Base-by-base conservation (phyloP, 2,113 vertebrate species). In the Oxyruncus cristatus region DNA sequence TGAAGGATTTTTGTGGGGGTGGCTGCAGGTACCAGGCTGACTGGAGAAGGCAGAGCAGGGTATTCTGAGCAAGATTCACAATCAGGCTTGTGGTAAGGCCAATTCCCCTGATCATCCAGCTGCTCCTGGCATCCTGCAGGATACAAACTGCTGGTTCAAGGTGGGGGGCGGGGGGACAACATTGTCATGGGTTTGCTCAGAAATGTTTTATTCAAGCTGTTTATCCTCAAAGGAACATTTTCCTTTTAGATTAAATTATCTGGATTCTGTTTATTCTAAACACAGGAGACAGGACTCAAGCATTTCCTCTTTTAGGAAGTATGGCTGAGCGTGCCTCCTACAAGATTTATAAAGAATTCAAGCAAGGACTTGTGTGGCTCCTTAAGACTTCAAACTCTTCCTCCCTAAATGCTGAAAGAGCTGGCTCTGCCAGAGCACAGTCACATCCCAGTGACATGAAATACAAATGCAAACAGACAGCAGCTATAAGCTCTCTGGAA, bases 181-280 rank as follows among this genome's bases (percentile, higher is more conserved):
- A 47, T 8, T 41, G 22, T 66, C 22, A 2, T 27, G 85, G 18
- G 4, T 47, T 77, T 53, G 79, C 86, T 91, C 85, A 81, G 78
- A 59, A 83, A 96, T 97, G 92, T 94, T 97, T 96, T 94, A 96
- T 96, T 98, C 79, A 97, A 88, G 76, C 76, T 81, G 95, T 95
- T 95, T 90, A 97, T 93, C 91, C 88, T 96, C 95, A 97, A 94
- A 92, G 92, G 74, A 95, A 79, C 30, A 9, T 94, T 93, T 73
- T 93, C 91, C 27, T 95, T 44, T 92, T 84, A 83, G 93, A 96
- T 95, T 88, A 47, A 96, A 88, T 96, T 97, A 97, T 97, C 95
- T 96, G 88, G 90, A 76, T 96, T 97, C 94, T 97, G 93, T 95
- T 97, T 95, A 47, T 50, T 88, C 83, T 95, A 94, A 96, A 97